Base-by-base conservation (phyloP, 2,888 invertebrate genomes). In the Trachelus troglodyta region DNA sequence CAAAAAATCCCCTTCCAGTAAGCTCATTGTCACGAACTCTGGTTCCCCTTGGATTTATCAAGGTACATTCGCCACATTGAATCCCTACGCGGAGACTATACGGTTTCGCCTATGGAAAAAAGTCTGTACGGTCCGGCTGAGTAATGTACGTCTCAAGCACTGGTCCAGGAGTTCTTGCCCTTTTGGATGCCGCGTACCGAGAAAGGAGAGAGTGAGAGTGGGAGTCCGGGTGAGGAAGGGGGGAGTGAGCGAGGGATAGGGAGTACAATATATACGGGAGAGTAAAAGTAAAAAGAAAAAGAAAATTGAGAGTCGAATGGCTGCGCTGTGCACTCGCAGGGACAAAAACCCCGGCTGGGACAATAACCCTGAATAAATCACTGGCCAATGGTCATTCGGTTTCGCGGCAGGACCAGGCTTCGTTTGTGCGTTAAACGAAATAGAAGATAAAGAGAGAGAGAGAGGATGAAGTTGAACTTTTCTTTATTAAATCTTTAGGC, bases 291-390 rank as follows among this genome's bases (percentile, higher is more conserved):
- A 40, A 6, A 40, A 40, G 40, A 15, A 40, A 40, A 40, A 40
- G 15, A 40, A 40, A 40, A 40, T 40, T 15, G 40, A 15, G 40
- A 40, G 40, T 40, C 40, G 40, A 40, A 40, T 15, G 40, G 40
- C 40, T 40, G 15, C 15, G 40, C 40, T 40, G 40, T 40, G 15
- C 40, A 6, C 15, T 40, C 73, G 78, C 82, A 79, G 85, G 85
- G 83, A 86, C 85, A 87, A 87, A 88, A 88, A 87, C 83, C 84
- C 81, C 83, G 82, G 69, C 78, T 79, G 83, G 89, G 87, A 89
- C 89, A 88, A 88, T 89, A 87, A 89, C 89, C 89, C 88, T 86
- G 87, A 87, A 88, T 88, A 88, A 86, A 88, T 88, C 86, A 87
- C 85, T 85, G 80, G 77, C 76, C 81, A 82, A 84, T 85, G 84